Conservation (phyloP, 2,113 vertebrate species). For the Mus pahari region DNA sequence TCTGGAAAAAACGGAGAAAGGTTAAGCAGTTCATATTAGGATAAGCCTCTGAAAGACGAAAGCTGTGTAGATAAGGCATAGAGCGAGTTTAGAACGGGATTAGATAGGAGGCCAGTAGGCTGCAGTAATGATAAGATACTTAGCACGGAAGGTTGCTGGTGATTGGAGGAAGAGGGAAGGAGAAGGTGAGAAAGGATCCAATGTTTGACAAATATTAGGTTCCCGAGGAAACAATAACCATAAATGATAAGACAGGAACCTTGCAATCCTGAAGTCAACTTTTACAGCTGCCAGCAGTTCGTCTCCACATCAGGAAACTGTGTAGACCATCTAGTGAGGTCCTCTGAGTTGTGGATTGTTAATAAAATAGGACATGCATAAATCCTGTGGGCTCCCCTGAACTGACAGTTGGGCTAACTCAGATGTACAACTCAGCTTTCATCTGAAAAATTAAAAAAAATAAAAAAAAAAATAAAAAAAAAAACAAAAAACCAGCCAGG, state of each 20-base stretch:
- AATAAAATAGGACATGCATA: not conserved
- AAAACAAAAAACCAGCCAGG: too few relatives aligned
- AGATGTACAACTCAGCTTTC: not conserved
- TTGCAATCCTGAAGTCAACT: not conserved
- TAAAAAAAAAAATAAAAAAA: too few relatives aligned
- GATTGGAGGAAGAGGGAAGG: conserved; percentile 58
- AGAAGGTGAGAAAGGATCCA: conserved; percentile 34
- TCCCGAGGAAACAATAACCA: conserved; percentile 62
- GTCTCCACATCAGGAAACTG: conserved; percentile 36
- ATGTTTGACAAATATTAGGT: conserved; percentile 66
- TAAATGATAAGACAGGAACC: conserved; percentile 52
- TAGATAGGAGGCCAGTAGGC: conserved; percentile 56
- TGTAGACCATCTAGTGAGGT: not conserved
- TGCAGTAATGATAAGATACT: conserved; percentile 54
- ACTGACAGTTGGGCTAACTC: not conserved
- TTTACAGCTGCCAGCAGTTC: not conserved
- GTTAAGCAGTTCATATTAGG: conserved; percentile 62
- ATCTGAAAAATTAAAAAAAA: not conserved
- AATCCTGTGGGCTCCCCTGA: not conserved
- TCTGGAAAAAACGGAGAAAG: conserved; percentile 58
- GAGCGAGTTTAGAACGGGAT: conserved; percentile 65
- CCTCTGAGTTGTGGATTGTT: conserved; percentile 3
- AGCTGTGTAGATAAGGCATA: conserved; percentile 47
- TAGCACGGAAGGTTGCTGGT: conserved; percentile 52
- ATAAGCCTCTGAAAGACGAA: conserved; percentile 70